Evolutionary conservation across 2,113 vertebrate genomes (phyloP).

Genomic region (Chaenocephalus aceratus): DNA sequence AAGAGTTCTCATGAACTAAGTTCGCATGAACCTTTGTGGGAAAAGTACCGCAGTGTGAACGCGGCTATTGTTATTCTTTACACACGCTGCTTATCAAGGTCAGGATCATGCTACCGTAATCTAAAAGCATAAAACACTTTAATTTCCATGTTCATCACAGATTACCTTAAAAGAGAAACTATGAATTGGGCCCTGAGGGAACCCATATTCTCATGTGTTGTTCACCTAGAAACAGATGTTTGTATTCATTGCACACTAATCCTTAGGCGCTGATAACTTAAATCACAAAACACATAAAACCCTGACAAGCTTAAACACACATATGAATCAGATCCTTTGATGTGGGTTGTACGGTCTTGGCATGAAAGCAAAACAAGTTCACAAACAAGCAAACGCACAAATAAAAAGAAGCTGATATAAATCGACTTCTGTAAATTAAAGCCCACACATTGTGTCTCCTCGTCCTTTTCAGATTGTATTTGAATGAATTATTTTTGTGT

Average conservation of each 20-base stretch:
- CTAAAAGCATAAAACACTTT: background rate
- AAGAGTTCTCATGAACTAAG: too few species aligned
- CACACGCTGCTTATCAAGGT: background rate
- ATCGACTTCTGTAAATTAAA: slow-evolving; percentile 16
- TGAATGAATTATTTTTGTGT: slow-evolving; percentile 16
- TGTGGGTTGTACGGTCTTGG: background rate
- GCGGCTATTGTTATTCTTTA: too few species aligned
- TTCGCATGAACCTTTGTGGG: too few species aligned
- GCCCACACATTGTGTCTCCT: background rate
- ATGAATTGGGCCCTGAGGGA: background rate
- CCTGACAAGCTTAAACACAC: background rate
- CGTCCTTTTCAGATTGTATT: slow-evolving; percentile 21
- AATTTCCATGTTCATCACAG: background rate
- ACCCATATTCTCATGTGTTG: background rate
- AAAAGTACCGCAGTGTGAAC: too few species aligned
- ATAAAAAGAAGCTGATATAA: background rate
- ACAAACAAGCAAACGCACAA: background rate
- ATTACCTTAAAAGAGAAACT: background rate
- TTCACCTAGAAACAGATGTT: slow-evolving; percentile 12
- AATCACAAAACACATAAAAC: slow-evolving; percentile 3
- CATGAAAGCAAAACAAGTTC: background rate
- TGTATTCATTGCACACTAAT: slow-evolving; percentile 4
- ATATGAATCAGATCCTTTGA: background rate
- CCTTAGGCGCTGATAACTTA: background rate
- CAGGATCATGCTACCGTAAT: too few species aligned